Percentiles rank a stretch among this genome's conserved stretches.
phyloP scores from a whole-genome alignment of 1,140 invertebrate genomes.

The Solenopsis invicta region DNA sequence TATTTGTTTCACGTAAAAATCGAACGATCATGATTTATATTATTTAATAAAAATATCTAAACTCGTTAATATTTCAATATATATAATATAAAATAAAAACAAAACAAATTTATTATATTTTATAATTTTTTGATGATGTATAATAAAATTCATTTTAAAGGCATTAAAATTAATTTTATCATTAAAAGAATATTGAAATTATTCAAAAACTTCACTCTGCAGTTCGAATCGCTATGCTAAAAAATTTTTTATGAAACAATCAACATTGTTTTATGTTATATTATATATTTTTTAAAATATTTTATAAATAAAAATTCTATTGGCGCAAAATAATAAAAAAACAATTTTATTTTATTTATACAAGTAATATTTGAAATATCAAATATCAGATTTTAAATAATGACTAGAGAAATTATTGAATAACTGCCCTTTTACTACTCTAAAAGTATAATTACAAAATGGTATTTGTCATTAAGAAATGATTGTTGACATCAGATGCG shows the following conservation, averaged over 20 bases:
- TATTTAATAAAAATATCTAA: background rate
- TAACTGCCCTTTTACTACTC: background rate
- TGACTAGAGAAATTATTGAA: background rate
- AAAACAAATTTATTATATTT: background rate
- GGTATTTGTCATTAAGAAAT: background rate
- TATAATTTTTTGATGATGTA: background rate
- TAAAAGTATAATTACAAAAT: background rate
- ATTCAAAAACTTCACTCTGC: background rate
- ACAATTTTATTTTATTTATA: constrained; percentile 5
- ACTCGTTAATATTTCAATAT: background rate
- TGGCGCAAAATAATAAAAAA: background rate
- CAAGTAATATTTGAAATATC: background rate
- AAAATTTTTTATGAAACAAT: background rate
- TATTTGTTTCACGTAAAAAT: background rate
- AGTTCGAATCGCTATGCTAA: background rate
- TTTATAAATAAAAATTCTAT: background rate
- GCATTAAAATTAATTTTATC: background rate
- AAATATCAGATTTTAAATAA: background rate
- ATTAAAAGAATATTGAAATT: background rate
- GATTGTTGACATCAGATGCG: background rate
- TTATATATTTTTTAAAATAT: background rate
- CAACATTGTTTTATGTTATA: background rate
- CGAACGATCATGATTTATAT: background rate
- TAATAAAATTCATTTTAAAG: constrained; percentile 1
- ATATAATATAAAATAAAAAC: background rate